Percentiles rank a stretch among this genome's conserved stretches.
phyloP scores from a whole-genome alignment of 2,797 vertebrate genomes.

The Steatocranus sp. region DNA sequence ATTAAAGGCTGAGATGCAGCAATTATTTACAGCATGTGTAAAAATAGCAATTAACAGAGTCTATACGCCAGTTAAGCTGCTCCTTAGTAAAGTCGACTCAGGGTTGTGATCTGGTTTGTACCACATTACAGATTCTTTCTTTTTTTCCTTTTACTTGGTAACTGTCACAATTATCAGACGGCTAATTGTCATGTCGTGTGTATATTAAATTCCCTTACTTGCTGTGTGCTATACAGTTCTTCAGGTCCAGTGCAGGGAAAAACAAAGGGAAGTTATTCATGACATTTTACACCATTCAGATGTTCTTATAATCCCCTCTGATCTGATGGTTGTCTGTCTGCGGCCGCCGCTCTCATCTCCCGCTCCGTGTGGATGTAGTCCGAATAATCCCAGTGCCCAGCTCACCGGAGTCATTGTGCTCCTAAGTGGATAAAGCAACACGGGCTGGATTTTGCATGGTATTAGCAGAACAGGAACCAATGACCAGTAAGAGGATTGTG shows the following conservation, averaged over 20 bases:
- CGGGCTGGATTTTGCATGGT: conserved; percentile 52
- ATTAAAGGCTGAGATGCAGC: background rate
- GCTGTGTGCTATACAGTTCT: background rate
- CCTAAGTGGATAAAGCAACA: conserved; percentile 57
- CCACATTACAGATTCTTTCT: background rate
- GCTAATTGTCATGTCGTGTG: background rate
- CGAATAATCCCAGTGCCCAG: conserved; percentile 51
- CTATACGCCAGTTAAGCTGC: background rate
- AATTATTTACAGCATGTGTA: background rate
- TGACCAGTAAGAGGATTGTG: conserved; percentile 64
- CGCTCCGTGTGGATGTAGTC: conserved; percentile 5
- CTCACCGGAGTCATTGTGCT: conserved; percentile 24
- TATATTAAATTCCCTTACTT: background rate
- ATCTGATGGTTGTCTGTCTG: background rate
- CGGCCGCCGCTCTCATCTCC: background rate
- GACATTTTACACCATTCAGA: background rate
- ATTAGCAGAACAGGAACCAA: conserved; percentile 29
- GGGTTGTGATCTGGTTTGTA: background rate
- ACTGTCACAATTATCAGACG: background rate
- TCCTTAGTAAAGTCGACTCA: background rate
- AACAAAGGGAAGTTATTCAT: background rate
- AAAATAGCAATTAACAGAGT: background rate
- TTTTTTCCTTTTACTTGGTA: background rate
- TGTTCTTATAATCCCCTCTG: background rate
- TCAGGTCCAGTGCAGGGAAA: background rate